Evolutionary conservation across 1,140 invertebrate species (phyloP).

Genomic region (Hydropsyche tenuis): DNA sequence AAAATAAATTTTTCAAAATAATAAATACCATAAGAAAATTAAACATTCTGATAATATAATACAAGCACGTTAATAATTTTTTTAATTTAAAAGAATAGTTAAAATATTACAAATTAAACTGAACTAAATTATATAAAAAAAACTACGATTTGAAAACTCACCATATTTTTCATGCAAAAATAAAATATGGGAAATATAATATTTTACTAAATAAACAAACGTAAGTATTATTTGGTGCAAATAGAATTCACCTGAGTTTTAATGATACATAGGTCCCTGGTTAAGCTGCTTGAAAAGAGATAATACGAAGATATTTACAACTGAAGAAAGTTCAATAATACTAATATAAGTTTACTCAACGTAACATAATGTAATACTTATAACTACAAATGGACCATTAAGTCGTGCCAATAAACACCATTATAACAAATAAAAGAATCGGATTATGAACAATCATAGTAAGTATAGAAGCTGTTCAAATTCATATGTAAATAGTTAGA

Average conservation of each 20-base stretch:
- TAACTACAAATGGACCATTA: no score
- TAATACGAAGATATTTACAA: conserved; percentile 18
- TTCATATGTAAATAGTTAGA: no score
- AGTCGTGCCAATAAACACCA: no score
- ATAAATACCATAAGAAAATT: background rate
- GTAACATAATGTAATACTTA: no score
- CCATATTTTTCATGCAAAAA: background rate
- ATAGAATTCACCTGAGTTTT: conserved; percentile 60
- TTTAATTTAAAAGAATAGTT: background rate
- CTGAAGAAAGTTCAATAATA: no score
- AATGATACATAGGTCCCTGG: conserved; percentile 65
- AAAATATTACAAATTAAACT: background rate
- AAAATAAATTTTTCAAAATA: conserved; percentile 6
- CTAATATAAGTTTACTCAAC: no score
- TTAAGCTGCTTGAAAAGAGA: conserved; percentile 64
- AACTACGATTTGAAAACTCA: background rate
- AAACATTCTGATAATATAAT: background rate
- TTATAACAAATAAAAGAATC: no score
- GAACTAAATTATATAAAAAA: background rate
- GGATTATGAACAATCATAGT: no score
- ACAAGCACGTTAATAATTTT: background rate
- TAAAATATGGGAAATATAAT: background rate
- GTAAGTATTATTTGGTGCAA: background rate
- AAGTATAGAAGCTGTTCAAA: no score
- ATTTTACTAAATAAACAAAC: background rate